phyloP scores from a whole-genome alignment of 2,113 vertebrate species.

The Pseudopodoces humilis region DNA sequence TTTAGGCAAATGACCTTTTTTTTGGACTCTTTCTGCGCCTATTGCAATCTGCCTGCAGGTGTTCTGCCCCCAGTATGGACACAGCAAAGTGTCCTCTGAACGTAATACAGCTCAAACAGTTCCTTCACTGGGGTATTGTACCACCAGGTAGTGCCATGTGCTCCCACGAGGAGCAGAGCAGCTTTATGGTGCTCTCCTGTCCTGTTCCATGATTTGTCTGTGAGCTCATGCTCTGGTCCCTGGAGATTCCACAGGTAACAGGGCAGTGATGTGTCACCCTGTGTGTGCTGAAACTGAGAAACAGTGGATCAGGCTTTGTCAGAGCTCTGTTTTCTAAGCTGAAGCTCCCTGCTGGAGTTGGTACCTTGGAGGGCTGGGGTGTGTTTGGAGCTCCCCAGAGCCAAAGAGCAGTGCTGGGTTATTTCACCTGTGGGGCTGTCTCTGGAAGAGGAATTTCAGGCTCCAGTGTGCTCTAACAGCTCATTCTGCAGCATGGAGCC shows the following conservation, averaged over 20 bases:
- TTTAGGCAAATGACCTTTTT: not conserved
- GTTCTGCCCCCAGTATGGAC: not conserved
- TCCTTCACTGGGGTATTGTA: fast-evolving
- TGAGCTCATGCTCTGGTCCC: not conserved
- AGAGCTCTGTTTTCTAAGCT: not conserved
- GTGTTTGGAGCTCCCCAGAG: not conserved
- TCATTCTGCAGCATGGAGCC: not conserved
- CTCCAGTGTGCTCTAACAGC: not conserved
- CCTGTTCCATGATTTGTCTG: not conserved
- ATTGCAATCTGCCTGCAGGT: fast-evolving
- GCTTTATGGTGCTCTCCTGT: not conserved
- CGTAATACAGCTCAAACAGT: not conserved
- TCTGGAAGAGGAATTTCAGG: not conserved
- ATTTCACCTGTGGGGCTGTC: not conserved
- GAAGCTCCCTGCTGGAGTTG: not conserved
- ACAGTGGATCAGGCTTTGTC: not conserved
- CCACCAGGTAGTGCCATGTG: not conserved
- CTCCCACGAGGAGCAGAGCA: not conserved
- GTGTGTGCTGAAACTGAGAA: not conserved
- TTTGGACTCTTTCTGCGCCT: not conserved
- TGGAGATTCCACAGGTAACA: not conserved
- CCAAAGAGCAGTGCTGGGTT: fast-evolving
- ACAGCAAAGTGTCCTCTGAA: not conserved
- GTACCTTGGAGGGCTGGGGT: not conserved
- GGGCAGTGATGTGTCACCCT: not conserved